A percentile compares a stretch with the other conserved stretches of the same genome.
Conservation (phyloP, 2,888 invertebrate genomes). For the Andrena chrysosceles region DNA sequence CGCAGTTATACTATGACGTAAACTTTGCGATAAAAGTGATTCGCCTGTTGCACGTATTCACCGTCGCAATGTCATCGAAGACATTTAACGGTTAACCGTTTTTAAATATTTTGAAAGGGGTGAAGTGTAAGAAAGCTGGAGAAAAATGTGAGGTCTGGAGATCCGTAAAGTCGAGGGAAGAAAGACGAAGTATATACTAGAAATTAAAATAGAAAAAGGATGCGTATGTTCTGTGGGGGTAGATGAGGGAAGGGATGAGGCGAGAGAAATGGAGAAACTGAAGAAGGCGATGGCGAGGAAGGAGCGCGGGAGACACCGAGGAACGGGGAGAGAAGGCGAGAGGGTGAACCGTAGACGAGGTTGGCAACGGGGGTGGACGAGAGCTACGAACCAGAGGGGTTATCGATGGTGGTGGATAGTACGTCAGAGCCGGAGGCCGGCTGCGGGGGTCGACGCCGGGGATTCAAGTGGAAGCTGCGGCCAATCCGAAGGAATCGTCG, state of each 20-base stretch:
- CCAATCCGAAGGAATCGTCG: slow-evolving; percentile 85
- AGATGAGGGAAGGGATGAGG: slow-evolving; percentile 2
- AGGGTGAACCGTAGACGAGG: slow-evolving; percentile 50
- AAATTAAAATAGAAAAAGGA: not conserved
- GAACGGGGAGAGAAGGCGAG: slow-evolving; percentile 37
- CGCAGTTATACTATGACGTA: not conserved
- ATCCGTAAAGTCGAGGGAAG: no score
- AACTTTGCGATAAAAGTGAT: not conserved
- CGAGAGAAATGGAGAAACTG: not conserved
- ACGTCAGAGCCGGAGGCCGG: slow-evolving; percentile 70
- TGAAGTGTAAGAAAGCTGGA: no score
- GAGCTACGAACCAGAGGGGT: slow-evolving; percentile 75
- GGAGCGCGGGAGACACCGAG: not conserved
- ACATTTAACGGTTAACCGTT: no score
- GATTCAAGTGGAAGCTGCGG: slow-evolving; percentile 83
- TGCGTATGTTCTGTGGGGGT: not conserved
- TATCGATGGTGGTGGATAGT: slow-evolving; percentile 82
- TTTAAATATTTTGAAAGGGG: no score
- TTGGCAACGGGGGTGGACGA: slow-evolving; percentile 61
- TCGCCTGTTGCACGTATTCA: no score
- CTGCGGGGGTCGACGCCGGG: slow-evolving; percentile 75
- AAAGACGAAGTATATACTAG: no score
- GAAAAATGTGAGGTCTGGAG: no score
- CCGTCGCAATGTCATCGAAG: no score
- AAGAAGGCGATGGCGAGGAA: slow-evolving; percentile 1